Evolutionary conservation across 2,888 invertebrate species (phyloP).

Genomic region (Amphimallon solstitiale): DNA sequence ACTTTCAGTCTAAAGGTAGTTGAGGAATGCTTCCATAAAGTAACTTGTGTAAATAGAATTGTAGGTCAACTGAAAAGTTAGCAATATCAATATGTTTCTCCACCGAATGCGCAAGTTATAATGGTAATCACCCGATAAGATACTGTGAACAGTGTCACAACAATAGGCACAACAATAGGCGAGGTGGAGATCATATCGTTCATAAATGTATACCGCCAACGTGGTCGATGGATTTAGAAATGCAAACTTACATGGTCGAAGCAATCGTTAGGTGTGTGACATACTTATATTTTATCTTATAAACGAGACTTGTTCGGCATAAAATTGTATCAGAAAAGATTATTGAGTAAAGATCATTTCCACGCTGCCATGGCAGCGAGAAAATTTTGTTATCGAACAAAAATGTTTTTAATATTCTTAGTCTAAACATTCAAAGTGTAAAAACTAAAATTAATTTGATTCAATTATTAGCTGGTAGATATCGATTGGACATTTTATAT

Average conservation of each 20-base stretch:
- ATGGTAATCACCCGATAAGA: constrained; percentile 95
- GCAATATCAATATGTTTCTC: constrained; percentile 97
- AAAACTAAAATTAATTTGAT: no score
- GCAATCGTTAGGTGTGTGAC: constrained; percentile 83
- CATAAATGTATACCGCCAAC: constrained; percentile 88
- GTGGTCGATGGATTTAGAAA: constrained; percentile 90
- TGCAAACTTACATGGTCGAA: constrained; percentile 93
- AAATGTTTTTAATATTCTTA: no score
- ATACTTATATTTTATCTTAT: not conserved
- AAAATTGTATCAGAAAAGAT: no score
- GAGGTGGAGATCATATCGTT: constrained; percentile 90
- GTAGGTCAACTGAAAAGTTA: constrained; percentile 88
- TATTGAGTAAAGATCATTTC: no score
- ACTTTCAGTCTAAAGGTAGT: not conserved
- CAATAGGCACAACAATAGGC: constrained; percentile 85
- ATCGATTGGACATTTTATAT: no score
- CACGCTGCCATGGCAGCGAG: no score
- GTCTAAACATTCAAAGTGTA: no score
- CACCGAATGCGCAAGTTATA: constrained; percentile 95
- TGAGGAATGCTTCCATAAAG: not conserved
- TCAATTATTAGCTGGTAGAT: no score
- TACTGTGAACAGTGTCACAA: constrained; percentile 92
- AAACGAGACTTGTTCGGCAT: no score
- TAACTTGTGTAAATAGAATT: constrained; percentile 73
- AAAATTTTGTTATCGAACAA: no score